Conservation (phyloP, 2,113 vertebrate species). For the Oryzias curvinotus region DNA sequence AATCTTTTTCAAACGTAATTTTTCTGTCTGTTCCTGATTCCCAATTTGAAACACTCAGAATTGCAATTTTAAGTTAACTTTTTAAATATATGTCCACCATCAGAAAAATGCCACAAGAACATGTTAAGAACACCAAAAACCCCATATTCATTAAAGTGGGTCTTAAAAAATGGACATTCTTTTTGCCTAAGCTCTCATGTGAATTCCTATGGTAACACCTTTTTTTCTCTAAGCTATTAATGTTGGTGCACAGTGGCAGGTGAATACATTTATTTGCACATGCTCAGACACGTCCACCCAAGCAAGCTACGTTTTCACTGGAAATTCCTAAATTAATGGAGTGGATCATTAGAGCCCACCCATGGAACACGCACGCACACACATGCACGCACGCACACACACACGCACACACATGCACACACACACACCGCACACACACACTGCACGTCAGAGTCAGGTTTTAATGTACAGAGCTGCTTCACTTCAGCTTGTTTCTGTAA, state of each 20-base stretch:
- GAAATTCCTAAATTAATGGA: slow-evolving; percentile 37
- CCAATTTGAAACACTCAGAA: no score
- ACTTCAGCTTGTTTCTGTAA: background rate
- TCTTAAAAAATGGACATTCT: no score
- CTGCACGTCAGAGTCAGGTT: background rate
- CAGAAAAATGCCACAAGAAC: no score
- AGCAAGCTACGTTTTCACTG: slow-evolving; percentile 5
- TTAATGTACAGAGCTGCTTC: slow-evolving; percentile 10
- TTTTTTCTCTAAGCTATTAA: no score
- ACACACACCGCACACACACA: slow-evolving; percentile 11
- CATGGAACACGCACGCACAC: slow-evolving; percentile 25
- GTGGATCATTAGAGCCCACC: slow-evolving; percentile 55
- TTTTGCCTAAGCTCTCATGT: no score
- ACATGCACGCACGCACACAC: slow-evolving; percentile 2
- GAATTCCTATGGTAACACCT: no score
- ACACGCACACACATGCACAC: background rate
- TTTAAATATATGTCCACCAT: no score
- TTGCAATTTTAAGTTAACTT: no score
- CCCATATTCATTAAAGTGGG: no score
- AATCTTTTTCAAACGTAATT: no score
- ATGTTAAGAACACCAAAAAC: no score
- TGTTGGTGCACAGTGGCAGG: background rate
- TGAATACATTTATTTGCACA: background rate
- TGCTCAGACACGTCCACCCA: background rate
- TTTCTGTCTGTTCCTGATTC: no score